Evolutionary conservation across 2,888 invertebrate species (phyloP), one percentile per base, ranked within the genome.

Genomic region (Pachliopta kotzebuea): DNA sequence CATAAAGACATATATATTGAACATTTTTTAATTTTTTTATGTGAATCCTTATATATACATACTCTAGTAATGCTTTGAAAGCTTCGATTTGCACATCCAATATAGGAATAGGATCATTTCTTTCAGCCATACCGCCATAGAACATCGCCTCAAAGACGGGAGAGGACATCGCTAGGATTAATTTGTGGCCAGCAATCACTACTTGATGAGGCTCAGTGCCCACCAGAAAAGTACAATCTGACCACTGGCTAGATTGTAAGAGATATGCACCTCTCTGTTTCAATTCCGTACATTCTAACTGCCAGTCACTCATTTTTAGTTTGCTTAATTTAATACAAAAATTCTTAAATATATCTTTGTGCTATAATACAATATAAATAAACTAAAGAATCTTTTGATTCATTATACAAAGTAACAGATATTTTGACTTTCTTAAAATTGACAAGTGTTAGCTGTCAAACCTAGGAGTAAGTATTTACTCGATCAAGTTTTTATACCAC

Each of bases 71-170:
- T 4, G 96, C 95, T 81, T 94, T 95, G 74, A 97, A 97, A 0
- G 97, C 96, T 72, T 97, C 96, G 4, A 97, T 96, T 79, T 96
- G 96, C 1, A 97, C 96, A 81, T 97, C 97, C 45, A 95, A 92
- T 72, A 97, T 96, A 0, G 94, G 93, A 72, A 97, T 96, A 0
- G 96, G 95, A 71, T 94, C 94, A 68, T 93, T 93, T 59, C 95
- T 95, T 75, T 97, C 96, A 0, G 96, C 95, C 93, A 97, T 94
- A 26, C 95, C 95, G 0, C 97, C 97, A 76, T 93, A 96, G 77
- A 97, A 97, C 97, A 97, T 97, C 0, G 96, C 95, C 77, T 97
- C 96, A 77, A 97, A 97, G 0, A 97, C 97, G 0, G 97, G 97
- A 69, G 96, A 96, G 0, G 96, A 95, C 96, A 96, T 97, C 0